Conservation (phyloP, 1,140 invertebrate species). For the Saccostrea echinata region DNA sequence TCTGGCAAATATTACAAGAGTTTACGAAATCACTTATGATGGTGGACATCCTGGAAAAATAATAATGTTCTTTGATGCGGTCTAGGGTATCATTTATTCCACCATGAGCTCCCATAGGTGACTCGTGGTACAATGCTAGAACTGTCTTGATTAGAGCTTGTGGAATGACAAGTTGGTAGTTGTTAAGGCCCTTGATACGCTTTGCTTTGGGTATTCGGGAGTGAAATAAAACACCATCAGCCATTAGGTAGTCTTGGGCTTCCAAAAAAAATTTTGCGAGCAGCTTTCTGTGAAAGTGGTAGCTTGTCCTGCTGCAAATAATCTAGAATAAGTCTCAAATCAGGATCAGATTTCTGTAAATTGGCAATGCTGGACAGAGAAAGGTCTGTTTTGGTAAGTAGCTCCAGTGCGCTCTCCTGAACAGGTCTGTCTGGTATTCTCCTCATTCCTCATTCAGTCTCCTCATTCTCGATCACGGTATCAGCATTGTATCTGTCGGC, state of each 20-base stretch:
- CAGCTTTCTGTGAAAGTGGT: slow-evolving; percentile 44
- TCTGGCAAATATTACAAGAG: slow-evolving; percentile 51
- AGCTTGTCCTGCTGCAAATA: neutral
- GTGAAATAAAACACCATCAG: slow-evolving; percentile 51
- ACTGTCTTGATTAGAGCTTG: slow-evolving; percentile 24
- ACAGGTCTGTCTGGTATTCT: neutral
- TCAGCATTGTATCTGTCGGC: too few relatives aligned
- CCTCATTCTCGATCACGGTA: too few relatives aligned
- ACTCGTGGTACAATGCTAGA: slow-evolving; percentile 52
- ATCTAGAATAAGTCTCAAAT: slow-evolving; percentile 26
- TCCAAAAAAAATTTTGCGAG: neutral
- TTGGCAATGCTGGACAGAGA: neutral
- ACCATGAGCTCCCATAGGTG: slow-evolving; percentile 49
- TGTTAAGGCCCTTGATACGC: slow-evolving; percentile 35
- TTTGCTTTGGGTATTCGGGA: slow-evolving; percentile 39
- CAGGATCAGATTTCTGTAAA: slow-evolving; percentile 21
- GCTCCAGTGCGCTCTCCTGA: neutral
- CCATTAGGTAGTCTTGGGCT: too few relatives aligned
- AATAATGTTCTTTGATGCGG: neutral
- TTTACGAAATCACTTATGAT: slow-evolving; percentile 50
- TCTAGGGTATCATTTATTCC: slow-evolving; percentile 48
- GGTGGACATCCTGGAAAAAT: slow-evolving; percentile 38
- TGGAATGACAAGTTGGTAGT: slow-evolving; percentile 50
- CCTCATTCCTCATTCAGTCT: too few relatives aligned
- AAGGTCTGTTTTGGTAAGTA: slow-evolving; percentile 7